A percentile compares a stretch with the other conserved stretches of the same genome.
Evolutionary conservation across 2,113 vertebrate species (phyloP).

Genomic region (Megatriorchis doriae): DNA sequence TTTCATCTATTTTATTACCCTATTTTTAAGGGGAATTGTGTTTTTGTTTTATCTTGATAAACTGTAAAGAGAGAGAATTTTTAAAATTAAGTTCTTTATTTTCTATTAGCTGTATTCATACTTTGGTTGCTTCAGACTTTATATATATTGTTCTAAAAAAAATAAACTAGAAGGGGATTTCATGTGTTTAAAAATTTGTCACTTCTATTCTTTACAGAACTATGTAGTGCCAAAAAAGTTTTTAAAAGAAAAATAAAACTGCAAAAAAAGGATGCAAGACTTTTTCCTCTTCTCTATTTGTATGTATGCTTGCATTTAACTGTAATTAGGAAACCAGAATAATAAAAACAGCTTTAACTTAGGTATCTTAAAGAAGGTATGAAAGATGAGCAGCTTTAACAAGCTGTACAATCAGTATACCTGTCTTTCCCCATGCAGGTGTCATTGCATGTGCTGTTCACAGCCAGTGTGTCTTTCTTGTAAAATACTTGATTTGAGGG

Average conservation of each 20-base stretch:
- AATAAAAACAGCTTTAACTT: background rate
- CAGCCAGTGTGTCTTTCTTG: background rate
- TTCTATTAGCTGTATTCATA: conserved; percentile 99
- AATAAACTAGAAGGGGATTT: conserved; percentile 86
- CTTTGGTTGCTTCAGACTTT: conserved; percentile 91
- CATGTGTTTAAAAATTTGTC: conserved; percentile 88
- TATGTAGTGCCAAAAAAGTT: conserved; percentile 93
- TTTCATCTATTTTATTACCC: conserved; percentile 99
- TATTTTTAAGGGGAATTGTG: conserved; percentile 97
- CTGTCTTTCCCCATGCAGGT: background rate
- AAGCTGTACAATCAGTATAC: background rate
- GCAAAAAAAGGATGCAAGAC: conserved; percentile 62
- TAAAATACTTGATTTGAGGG: background rate
- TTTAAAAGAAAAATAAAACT: conserved; percentile 75
- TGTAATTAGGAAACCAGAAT: conserved; percentile 1
- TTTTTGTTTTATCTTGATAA: conserved; percentile 94
- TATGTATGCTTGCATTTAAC: conserved; percentile 14
- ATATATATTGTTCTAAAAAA: conserved; percentile 86
- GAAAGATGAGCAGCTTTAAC: background rate
- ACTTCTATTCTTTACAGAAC: conserved; percentile 83
- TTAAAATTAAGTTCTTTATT: conserved; percentile 96
- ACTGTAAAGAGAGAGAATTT: conserved; percentile 91
- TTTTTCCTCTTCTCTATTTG: conserved; percentile 61
- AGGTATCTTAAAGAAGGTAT: background rate
- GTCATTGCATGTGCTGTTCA: background rate